phyloP scores from a whole-genome alignment of 1,140 invertebrate genomes.

The Caenorhabditis remanei region DNA sequence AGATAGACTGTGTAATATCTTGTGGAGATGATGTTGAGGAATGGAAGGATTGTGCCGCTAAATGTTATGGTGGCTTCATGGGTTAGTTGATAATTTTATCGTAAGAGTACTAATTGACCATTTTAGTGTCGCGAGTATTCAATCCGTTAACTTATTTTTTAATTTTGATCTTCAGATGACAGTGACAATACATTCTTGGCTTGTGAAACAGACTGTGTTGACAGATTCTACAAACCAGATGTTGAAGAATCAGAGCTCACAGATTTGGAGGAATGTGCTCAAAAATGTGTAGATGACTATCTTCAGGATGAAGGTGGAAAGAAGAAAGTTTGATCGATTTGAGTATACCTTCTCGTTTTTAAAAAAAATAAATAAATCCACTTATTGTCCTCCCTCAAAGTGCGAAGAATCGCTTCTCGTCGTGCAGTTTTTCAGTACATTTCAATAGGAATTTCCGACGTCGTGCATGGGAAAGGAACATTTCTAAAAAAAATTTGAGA shows the following conservation, averaged over 20 bases:
- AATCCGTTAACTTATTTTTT: no score
- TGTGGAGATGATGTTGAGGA: neutral
- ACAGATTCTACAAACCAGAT: neutral
- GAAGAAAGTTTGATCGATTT: neutral
- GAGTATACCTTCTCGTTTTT: no score
- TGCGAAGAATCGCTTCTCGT: no score
- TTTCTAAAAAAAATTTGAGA: no score
- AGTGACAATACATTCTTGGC: neutral
- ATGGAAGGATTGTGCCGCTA: neutral
- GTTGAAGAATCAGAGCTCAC: neutral
- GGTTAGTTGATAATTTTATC: neutral
- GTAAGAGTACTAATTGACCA: no score
- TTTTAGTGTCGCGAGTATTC: no score
- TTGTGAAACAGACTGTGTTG: neutral
- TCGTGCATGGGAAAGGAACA: no score
- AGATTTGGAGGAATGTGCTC: neutral
- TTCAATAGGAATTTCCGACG: no score
- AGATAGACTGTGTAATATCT: neutral
- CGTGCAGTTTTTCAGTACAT: no score
- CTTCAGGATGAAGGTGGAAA: neutral
- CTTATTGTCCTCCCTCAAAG: no score
- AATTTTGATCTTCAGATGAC: neutral
- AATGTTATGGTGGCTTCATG: neutral
- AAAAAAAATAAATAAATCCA: no score
- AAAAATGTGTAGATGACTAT: slow-evolving; percentile 9